Base-by-base conservation (phyloP, 1,140 invertebrate species). In the Drosophila ananassae region DNA sequence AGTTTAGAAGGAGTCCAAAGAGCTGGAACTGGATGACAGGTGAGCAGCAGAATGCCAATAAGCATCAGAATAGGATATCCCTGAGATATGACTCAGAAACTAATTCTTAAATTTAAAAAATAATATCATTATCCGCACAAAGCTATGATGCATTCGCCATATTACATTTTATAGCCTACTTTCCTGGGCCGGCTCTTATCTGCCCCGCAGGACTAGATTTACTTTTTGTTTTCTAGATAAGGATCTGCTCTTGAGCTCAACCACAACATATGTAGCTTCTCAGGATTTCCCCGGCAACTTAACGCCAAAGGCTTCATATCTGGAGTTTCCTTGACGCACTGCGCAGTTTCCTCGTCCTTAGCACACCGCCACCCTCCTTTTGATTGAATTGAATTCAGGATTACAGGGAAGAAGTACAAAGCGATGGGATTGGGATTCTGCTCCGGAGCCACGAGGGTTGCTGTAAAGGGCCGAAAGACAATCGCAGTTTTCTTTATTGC, bases 401-500 rank as follows among this genome's bases (percentile, higher is more conserved):
- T 83, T 79, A 80, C 77, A 56, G 67, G 48, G 58, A 28, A 39
- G 73, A 60, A 67, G 55, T 53, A 51, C 62, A 57, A 59, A 48
- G 39, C 73, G 67, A 51, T 72, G 68, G 67, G 64, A 75, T 57
- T 67, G 44, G 44, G 47, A 34, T 41, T 63, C 59, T 51, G 58
- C 34, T 41, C 39, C 22, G 39, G 32, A 73, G 41, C 34, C 41
- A 44, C 13, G 58, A 68, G 82, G 82, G 82, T 85, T 87, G 81
- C 52, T 75, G 57, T 44, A 44, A 44, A 44, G 17, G 17, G 41
- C 2, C 9, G 3, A 84, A 77, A 74, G 52, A 52, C 59, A 73
- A 81, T 63, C 81, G 82, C 82, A 89, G 83, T 87, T 87, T 87
- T 73, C 72, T 60, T 53, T 82, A 78, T 82, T 87, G 82, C 82